Evolutionary conservation across 2,888 invertebrate genomes (phyloP), one percentile per base, ranked within the genome.

Genomic region (Baronia brevicornis): DNA sequence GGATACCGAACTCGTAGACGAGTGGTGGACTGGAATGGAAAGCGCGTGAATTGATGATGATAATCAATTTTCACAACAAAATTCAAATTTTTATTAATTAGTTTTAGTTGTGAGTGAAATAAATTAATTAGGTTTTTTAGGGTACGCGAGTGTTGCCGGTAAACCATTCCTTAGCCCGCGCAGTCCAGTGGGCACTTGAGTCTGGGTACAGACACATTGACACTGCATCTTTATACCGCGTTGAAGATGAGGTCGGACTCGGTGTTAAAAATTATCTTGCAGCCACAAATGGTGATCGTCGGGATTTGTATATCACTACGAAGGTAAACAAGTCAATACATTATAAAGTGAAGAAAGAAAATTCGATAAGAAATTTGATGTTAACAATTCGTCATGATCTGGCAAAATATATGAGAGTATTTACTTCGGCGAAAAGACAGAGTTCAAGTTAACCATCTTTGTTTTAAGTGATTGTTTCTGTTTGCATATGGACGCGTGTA

Each of bases 191-290:
- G 47, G 93, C 94, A 5, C 67, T 95, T 28, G 88, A 91, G 56
- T 87, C 88, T 26, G 94, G 95, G 1, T 95, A 94, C 65, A 87
- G 91, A 18, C 93, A 93, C 56, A 89, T 95, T 41, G 95, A 95
- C 69, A 91, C 93, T 0, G 94, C 94, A 0, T 68, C 89, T n/a
- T 87, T 89, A 28, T 95, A 95, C 59, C 74, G 87, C 24, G 93
- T 93, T 39, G 94, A 95, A 66, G 84, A 86, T 34, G 87, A 87
- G 28, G 91, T 95, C 48, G 94, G 95, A 2, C 86, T 87, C 31
- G 91, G 91, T 4, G 67, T 94, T 1, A 86, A 87, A 38, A 84
- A 87, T 48, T 91, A 90, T 87, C 49, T 94, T 13, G 79, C 86
- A 40, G 74, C 87, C 9, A 90, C 89, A 39, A 87, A 86, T 58